Percentiles rank a stretch among this genome's conserved stretches.
Conservation (phyloP, 2,888 invertebrate genomes). For the Tanypteryx hageni region DNA sequence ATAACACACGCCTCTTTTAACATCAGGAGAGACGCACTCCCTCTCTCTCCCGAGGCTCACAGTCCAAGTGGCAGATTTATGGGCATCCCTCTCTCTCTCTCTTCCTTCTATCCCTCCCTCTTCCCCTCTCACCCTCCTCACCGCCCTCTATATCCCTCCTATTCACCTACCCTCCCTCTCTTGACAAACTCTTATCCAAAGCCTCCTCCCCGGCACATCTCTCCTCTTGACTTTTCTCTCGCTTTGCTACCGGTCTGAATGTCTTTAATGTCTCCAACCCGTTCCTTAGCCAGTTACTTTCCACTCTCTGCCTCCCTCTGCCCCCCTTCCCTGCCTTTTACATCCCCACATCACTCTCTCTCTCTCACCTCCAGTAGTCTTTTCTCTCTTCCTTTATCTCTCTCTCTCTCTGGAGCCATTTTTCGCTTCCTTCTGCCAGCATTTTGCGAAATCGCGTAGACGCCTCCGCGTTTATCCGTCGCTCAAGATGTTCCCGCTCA, state of each 20-base stretch:
- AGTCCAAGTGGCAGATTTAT: conserved; percentile 40
- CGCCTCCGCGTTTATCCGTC: neutral
- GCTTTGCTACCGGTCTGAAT: conserved; percentile 32
- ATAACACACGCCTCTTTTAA: conserved; percentile 25
- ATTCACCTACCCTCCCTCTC: neutral
- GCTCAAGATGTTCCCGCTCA: conserved; percentile 16
- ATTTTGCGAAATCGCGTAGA: neutral
- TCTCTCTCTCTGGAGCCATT: too few species aligned
- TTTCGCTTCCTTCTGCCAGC: neutral
- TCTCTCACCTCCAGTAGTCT: too few species aligned
- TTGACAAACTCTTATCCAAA: conserved; percentile 10
- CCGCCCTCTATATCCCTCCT: neutral
- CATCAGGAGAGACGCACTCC: neutral
- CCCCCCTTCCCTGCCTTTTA: neutral
- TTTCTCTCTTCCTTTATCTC: too few species aligned
- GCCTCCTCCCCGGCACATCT: neutral
- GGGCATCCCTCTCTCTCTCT: neutral
- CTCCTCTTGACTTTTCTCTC: neutral
- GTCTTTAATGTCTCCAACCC: conserved; percentile 33
- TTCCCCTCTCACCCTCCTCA: neutral
- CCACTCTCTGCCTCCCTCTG: neutral
- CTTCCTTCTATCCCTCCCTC: neutral
- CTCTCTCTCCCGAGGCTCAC: neutral
- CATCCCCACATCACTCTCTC: too few species aligned
- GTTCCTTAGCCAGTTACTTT: neutral